phyloP scores from a whole-genome alignment of 2,797 vertebrate genomes.

The Melanotaenia boesemani region DNA sequence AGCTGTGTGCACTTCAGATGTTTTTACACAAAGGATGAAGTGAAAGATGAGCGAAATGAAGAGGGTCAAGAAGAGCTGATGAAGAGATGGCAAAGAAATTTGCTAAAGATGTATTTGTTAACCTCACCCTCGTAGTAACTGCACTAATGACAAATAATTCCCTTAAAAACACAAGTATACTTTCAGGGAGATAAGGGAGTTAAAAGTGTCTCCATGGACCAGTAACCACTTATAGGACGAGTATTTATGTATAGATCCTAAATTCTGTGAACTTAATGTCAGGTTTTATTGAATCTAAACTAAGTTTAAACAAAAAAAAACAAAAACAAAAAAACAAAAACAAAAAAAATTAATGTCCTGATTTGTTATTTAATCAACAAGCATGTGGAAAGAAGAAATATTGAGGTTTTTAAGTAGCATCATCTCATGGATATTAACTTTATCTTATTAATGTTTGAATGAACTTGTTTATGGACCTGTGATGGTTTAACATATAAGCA shows the following conservation, averaged over 20 bases:
- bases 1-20: conserved; percentile 74
- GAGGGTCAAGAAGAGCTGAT: conserved; percentile 16
- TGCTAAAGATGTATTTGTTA: conserved; percentile 19
- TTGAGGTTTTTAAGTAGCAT: not conserved
- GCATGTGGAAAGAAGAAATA: not conserved
- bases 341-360: not conserved
- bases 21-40: conserved; percentile 70
- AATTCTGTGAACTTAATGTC: not conserved
- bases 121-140: not conserved
- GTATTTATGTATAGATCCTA: not conserved
- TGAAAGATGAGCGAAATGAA: conserved; percentile 50
- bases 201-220: conserved; percentile 1
- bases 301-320: not conserved
- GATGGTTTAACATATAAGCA: not conserved
- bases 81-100: conserved; percentile 21
- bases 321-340: too few relatives aligned
- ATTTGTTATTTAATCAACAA: not conserved
- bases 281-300: conserved; percentile 18
- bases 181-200: not conserved
- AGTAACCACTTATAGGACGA: not conserved
- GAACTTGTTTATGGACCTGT: not conserved
- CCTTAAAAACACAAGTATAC: not conserved
- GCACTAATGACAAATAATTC: not conserved
- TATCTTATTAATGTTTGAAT: not conserved
- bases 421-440: not conserved